Percentiles rank a stretch among this genome's conserved stretches.
phyloP scores from a whole-genome alignment of 2,113 vertebrate species.

The Acanthochromis polyacanthus region DNA sequence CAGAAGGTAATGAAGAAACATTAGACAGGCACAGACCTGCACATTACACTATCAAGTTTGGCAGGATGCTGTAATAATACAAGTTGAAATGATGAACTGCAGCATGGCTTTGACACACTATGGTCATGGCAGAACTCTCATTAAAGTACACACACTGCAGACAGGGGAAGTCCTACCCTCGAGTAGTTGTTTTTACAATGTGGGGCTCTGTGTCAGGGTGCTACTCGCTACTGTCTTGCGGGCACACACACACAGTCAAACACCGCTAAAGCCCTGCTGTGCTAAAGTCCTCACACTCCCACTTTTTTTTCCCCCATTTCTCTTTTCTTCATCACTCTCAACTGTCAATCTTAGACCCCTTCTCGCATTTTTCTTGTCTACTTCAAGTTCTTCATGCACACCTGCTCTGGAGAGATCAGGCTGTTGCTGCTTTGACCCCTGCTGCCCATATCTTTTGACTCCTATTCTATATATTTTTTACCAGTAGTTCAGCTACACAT shows the following conservation, averaged over 20 bases:
- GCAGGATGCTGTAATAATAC: conserved; percentile 29
- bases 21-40: conserved; percentile 46
- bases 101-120: conserved; percentile 21
- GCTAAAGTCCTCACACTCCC: not conserved
- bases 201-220: conserved; percentile 27
- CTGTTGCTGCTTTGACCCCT: not conserved
- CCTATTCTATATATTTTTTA: too few species aligned
- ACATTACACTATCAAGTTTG: conserved; percentile 32
- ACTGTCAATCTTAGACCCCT: conserved; percentile 10
- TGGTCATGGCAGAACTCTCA: conserved; percentile 37
- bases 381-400: not conserved
- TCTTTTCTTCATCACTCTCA: conserved; percentile 2
- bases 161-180: conserved; percentile 37
- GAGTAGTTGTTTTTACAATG: conserved; percentile 4
- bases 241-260: not conserved
- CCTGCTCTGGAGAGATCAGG: conserved; percentile 12
- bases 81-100: conserved; percentile 35
- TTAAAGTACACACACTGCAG: conserved; percentile 12
- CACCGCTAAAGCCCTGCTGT: too few species aligned
- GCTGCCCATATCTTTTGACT: not conserved
- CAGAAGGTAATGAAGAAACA: conserved; percentile 29
- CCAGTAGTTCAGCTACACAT: too few species aligned
- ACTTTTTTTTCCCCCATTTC: conserved; percentile 10
- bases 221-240: conserved; percentile 18
- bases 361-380: not conserved